Base-by-base conservation (phyloP, 2,888 invertebrate species). In the Ophion slaviceki region DNA sequence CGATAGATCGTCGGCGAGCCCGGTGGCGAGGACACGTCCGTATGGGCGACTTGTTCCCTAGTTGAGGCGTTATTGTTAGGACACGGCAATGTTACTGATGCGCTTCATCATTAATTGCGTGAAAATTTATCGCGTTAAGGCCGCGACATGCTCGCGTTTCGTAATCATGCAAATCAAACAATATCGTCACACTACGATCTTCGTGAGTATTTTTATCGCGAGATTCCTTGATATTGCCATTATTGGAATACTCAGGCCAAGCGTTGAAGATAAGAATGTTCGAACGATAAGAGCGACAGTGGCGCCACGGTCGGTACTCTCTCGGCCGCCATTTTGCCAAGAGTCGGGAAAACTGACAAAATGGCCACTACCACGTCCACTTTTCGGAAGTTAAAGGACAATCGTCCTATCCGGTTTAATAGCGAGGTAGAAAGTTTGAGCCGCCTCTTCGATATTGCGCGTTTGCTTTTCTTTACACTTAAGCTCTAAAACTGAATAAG, bases 11-110 rank as follows among this genome's bases (percentile, higher is more conserved):
- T 93, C 91, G 97, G 94, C 91, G 96, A 95, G 91, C 95, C 94
- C 91, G 96, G 96, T 20, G 96, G 96, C 17, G 96, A 95, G 79
- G 95, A 95, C 84, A 95, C 95, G 90, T 96, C 96, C 89, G 95
- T 91, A 85, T 92, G 92, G 82, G 93, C 95, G 89, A 94, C 95
- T 90, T 94, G 94, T 91, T 95, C 95, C 94, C 95, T 95, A 91
- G 89, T 93, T 92, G 89, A 90, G 90, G 89, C 80, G 91, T 91
- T 92, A 53, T 53, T 92, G 92, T 93, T 92, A 92, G 91, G 92
- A 86, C 81, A 84, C 59, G 81, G 80, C 86, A 85, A 76, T 78
- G 85, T 85, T 85, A 85, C 57, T 75, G 68, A 81, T 78, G 81
- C 83, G 68, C 53, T 75, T 66, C 70, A 59, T 71, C 57, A 67